Percentiles rank a stretch among this genome's conserved stretches.
These are phyloP conservation scores for Pelodytes ibericus DNA, from an alignment of 2,797 vertebrate species.

Conservation along the genomic window DNA sequence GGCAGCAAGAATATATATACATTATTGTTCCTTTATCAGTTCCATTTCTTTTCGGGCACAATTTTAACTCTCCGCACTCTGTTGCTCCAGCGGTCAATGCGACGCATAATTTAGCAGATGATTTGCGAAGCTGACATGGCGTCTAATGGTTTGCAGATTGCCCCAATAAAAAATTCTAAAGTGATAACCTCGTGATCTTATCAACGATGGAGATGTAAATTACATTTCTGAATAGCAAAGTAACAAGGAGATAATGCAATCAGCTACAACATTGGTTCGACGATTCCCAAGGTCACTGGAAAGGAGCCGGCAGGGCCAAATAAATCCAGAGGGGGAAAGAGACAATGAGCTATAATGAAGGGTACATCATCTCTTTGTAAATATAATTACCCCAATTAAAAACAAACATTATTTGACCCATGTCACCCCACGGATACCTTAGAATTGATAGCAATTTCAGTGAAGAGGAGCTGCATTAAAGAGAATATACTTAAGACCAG, in stretches of 20 bases:
- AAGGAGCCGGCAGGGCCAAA: background rate
- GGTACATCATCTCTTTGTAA: background rate
- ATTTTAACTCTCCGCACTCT: too few species aligned
- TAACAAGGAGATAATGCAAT: conserved; percentile 47
- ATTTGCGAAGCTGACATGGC: background rate
- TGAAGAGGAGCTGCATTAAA: too few species aligned
- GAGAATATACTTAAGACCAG: too few species aligned
- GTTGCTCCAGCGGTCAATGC: background rate
- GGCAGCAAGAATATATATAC: too few species aligned
- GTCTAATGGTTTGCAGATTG: background rate
- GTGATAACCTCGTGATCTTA: conserved; percentile 38
- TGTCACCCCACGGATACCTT: too few species aligned
- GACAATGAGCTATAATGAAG: conserved; percentile 36
- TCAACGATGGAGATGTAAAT: conserved; percentile 36
- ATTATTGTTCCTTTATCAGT: too few species aligned
- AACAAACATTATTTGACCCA: too few species aligned
- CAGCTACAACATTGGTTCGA: conserved; percentile 28
- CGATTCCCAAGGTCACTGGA: conserved; percentile 29
- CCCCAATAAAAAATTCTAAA: conserved; percentile 26
- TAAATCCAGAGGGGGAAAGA: background rate
- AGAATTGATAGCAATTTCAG: too few species aligned
- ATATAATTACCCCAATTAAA: too few species aligned
- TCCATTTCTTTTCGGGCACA: too few species aligned
- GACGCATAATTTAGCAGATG: background rate
- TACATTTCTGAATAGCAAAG: conserved; percentile 37